phyloP scores from a whole-genome alignment of 2,797 vertebrate species.

The Lepus oiostolus region DNA sequence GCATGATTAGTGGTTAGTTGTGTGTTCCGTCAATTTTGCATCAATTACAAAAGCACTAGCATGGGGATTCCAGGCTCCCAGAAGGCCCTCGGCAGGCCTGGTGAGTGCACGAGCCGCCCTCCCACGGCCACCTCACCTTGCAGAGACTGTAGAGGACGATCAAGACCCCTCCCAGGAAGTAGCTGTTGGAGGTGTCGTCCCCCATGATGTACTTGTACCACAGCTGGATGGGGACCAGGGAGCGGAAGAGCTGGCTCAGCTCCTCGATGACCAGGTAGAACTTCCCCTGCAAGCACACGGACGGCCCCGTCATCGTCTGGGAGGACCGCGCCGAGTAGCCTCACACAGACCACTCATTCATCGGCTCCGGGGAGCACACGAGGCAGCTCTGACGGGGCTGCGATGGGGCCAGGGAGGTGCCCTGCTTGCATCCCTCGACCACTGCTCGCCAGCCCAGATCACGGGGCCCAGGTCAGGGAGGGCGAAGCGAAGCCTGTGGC shows the following conservation, averaged over 20 bases:
- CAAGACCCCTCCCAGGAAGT: constrained; percentile 95
- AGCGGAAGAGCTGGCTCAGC: constrained; percentile 98
- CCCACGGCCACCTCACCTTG: constrained; percentile 90
- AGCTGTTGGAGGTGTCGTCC: constrained; percentile 95
- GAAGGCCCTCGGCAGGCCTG: not conserved
- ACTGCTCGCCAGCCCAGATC: constrained; percentile 46
- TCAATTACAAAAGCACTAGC: not conserved
- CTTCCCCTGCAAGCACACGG: constrained; percentile 93
- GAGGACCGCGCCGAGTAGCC: constrained; percentile 57
- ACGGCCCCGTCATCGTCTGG: constrained; percentile 53
- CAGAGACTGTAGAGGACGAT: constrained; percentile 98
- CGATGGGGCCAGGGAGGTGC: not conserved
- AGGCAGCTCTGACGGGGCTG: constrained; percentile 48
- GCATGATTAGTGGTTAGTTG: not conserved
- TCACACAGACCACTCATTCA: constrained; percentile 65
- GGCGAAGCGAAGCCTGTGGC: constrained; percentile 45
- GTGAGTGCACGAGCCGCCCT: not conserved
- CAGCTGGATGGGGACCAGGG: constrained; percentile 97
- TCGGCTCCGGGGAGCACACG: constrained; percentile 77
- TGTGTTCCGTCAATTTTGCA: not conserved
- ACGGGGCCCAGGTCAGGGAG: not conserved
- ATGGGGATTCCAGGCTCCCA: not conserved
- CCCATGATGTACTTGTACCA: constrained; percentile 99
- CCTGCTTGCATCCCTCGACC: not conserved
- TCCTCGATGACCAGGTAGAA: constrained; percentile 98